phyloP scores from a whole-genome alignment of 2,797 vertebrate species.

The Pogoniulus pusillus region DNA sequence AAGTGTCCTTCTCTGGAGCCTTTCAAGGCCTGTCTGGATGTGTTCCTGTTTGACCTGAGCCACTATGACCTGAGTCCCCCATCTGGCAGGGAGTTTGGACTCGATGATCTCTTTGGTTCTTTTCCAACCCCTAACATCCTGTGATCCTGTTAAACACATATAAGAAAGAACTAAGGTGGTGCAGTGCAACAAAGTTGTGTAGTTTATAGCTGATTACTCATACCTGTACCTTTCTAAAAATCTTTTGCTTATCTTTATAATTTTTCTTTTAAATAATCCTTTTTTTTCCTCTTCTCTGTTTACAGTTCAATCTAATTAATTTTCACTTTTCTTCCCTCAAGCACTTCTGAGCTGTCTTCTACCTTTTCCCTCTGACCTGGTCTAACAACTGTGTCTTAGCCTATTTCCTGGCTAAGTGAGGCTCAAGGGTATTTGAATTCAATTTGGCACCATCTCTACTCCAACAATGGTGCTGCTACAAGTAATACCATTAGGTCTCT shows the following conservation, averaged over 20 bases:
- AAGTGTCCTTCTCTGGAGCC: no score
- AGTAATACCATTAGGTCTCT: slow-evolving; percentile 44
- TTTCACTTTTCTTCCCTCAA: slow-evolving; percentile 18
- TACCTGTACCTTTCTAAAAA: not conserved
- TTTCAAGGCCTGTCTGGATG: no score
- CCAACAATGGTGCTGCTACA: not conserved
- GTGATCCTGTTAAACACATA: no score
- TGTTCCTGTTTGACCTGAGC: no score
- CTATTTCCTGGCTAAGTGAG: slow-evolving; percentile 46
- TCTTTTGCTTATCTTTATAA: not conserved
- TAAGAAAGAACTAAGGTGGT: not conserved
- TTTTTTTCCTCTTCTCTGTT: slow-evolving; percentile 17
- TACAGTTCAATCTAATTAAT: slow-evolving; percentile 27
- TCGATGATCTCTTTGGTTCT: no score
- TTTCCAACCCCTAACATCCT: no score
- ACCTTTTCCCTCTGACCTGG: slow-evolving; percentile 34
- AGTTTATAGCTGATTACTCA: not conserved
- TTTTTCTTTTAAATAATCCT: slow-evolving; percentile 14
- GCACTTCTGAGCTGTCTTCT: slow-evolving; percentile 6
- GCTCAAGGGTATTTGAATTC: slow-evolving; percentile 61
- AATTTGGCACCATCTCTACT: slow-evolving; percentile 45
- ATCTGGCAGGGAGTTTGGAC: no score
- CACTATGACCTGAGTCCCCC: no score
- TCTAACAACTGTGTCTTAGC: slow-evolving; percentile 53
- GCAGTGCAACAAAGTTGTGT: not conserved